Conservation (phyloP, 2,113 vertebrate genomes). For the Macrotis lagotis region DNA sequence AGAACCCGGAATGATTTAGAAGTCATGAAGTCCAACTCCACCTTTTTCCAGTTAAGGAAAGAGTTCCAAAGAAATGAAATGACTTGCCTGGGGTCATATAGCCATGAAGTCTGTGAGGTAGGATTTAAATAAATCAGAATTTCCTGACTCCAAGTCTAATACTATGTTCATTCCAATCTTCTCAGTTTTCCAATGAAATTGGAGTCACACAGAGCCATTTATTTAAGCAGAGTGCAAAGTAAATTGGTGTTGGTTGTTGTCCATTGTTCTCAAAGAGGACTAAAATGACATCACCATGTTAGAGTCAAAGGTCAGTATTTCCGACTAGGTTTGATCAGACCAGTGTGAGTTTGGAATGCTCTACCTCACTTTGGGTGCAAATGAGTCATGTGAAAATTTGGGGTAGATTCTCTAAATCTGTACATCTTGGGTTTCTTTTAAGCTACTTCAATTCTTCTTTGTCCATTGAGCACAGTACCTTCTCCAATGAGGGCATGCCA, state of each 20-base stretch:
- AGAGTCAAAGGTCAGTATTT: too few relatives aligned
- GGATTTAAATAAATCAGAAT: neutral
- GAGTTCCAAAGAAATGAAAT: neutral
- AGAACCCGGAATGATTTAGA: neutral
- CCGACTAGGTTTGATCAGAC: too few relatives aligned
- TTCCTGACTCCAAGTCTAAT: neutral
- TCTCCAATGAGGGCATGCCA: too few relatives aligned
- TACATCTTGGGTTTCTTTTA: too few relatives aligned
- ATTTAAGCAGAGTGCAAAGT: neutral
- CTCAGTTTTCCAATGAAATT: neutral
- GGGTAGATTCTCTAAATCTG: too few relatives aligned
- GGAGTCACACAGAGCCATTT: neutral
- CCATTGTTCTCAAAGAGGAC: too few relatives aligned
- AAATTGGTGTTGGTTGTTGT: neutral
- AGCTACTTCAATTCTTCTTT: too few relatives aligned
- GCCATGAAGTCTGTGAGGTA: neutral
- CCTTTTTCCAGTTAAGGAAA: neutral
- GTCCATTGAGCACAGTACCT: too few relatives aligned
- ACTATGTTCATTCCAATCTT: neutral
- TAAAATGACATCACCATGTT: too few relatives aligned
- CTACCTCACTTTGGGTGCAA: too few relatives aligned
- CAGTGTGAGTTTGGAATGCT: too few relatives aligned
- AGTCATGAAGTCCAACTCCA: neutral
- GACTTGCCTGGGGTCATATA: neutral
- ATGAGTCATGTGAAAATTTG: too few relatives aligned